phyloP scores from a whole-genome alignment of 2,797 vertebrate species.

The Tolypeutes matacus region DNA sequence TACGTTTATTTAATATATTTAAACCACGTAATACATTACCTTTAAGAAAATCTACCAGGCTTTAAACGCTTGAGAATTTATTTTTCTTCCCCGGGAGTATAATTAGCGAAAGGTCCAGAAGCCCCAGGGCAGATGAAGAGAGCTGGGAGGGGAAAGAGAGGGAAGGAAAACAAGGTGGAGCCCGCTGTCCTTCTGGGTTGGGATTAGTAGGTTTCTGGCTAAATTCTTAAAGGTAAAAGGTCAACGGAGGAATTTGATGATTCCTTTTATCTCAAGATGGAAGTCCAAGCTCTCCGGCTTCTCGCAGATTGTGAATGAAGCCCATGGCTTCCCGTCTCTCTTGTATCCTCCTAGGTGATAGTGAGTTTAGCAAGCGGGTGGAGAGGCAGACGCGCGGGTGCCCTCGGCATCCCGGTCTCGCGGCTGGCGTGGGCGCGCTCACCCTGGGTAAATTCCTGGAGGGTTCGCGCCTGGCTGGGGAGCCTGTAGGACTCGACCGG shows the following conservation, averaged over 20 bases:
- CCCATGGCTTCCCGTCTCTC: not conserved
- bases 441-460: not conserved
- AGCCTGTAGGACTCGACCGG: not conserved
- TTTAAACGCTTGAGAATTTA: not conserved
- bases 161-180: not conserved
- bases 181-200: not conserved
- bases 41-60: not conserved
- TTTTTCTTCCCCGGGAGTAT: not conserved
- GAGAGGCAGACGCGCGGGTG: too few species aligned
- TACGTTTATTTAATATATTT: not conserved
- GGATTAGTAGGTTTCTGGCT: not conserved
- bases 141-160: too few species aligned
- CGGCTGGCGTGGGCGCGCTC: not conserved
- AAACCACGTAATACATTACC: not conserved
- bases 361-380: not conserved
- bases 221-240: not conserved
- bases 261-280: not conserved
- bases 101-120: not conserved
- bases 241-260: not conserved
- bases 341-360: not conserved
- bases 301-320: not conserved
- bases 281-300: not conserved
- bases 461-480: not conserved
- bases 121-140: accelerated
- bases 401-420: not conserved